Percentiles rank a stretch among this genome's conserved stretches.
These are phyloP conservation scores for Coranthus polyacanthus DNA, from an alignment of 2,797 vertebrate species.

Conservation along the genomic window DNA sequence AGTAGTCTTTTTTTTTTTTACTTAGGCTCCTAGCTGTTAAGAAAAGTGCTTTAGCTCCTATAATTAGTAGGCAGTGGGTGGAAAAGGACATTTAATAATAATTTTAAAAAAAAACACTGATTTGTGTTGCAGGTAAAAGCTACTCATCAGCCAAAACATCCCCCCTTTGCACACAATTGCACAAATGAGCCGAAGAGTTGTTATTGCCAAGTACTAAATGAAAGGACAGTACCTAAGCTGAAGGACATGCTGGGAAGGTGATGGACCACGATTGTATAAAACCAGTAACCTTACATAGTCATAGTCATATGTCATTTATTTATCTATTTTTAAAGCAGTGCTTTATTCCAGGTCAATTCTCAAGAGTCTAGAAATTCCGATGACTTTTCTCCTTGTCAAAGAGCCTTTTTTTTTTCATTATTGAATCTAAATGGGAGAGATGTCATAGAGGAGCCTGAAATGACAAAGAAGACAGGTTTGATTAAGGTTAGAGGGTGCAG, in stretches of 20 bases:
- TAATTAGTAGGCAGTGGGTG: too few species aligned
- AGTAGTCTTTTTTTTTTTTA: too few species aligned
- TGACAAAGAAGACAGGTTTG: background rate
- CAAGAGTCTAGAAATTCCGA: slow-evolving; percentile 1
- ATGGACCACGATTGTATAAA: slow-evolving; percentile 33
- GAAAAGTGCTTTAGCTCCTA: too few species aligned
- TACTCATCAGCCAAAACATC: slow-evolving; percentile 14
- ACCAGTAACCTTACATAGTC: slow-evolving; percentile 16
- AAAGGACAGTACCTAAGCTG: slow-evolving; percentile 28
- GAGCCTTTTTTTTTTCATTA: too few species aligned
- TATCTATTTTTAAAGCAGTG: background rate
- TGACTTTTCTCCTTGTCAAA: background rate
- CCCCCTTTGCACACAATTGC: slow-evolving; percentile 18
- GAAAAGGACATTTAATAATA: background rate
- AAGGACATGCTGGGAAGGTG: slow-evolving; percentile 38
- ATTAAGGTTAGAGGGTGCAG: background rate
- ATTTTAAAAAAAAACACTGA: background rate
- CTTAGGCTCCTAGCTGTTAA: too few species aligned
- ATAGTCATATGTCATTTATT: slow-evolving; percentile 15
- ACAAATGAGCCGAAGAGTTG: slow-evolving; percentile 19
- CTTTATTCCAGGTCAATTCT: background rate
- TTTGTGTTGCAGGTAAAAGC: slow-evolving; percentile 15
- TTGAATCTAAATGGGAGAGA: background rate
- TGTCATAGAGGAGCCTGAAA: too few species aligned
- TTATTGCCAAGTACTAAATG: slow-evolving; percentile 36